Evolutionary conservation across 2,888 invertebrate species (phyloP).

Genomic region (Liodrosophila aerea): DNA sequence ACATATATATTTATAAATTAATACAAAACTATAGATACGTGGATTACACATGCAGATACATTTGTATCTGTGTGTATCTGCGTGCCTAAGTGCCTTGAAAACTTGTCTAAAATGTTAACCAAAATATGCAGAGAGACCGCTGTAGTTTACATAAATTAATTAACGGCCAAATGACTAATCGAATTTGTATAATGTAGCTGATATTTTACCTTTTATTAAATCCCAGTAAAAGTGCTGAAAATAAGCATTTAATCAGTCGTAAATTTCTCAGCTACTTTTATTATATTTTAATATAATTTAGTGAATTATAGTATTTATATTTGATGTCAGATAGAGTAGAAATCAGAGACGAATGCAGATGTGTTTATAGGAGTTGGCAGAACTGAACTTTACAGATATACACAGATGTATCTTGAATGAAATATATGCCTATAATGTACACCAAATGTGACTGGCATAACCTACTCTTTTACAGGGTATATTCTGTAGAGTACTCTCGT

Average conservation of each 20-base stretch:
- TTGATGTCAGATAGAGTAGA: slow-evolving; percentile 12
- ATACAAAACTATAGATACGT: slow-evolving; percentile 22
- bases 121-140: background rate
- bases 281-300: slow-evolving; percentile 1
- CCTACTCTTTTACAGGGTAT: too few species aligned
- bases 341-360: too few species aligned
- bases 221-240: too few species aligned
- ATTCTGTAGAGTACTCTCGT: too few species aligned
- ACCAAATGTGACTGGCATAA: too few species aligned
- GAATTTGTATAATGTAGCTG: slow-evolving; percentile 21
- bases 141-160: slow-evolving; percentile 36
- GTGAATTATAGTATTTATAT: background rate
- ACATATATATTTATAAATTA: slow-evolving; percentile 40
- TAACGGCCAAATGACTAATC: slow-evolving; percentile 36
- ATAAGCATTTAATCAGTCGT: too few species aligned
- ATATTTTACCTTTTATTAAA: too few species aligned
- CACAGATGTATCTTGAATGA: too few species aligned
- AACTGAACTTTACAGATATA: too few species aligned
- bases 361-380: too few species aligned
- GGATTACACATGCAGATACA: slow-evolving; percentile 1
- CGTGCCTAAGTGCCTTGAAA: slow-evolving; percentile 43
- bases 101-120: slow-evolving; percentile 22
- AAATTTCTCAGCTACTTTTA: too few species aligned
- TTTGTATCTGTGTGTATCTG: background rate
- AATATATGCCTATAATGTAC: slow-evolving; percentile 1